These are phyloP conservation scores for Triplophysa siluroides DNA, from an alignment of 2,113 vertebrate genomes.

Conservation along the genomic window DNA sequence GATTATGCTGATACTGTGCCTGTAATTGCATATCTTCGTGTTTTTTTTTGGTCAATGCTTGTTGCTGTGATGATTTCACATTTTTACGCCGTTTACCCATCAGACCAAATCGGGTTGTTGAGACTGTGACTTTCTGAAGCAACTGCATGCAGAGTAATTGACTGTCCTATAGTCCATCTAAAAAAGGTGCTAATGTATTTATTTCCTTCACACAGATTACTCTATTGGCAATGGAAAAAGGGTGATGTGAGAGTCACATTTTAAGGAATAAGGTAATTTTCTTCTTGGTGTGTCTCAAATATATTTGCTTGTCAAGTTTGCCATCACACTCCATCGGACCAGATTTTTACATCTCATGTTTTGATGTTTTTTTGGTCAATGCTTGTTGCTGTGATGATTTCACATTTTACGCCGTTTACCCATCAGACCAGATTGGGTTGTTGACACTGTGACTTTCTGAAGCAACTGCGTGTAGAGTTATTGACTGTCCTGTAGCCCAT, in stretches of 20 bases:
- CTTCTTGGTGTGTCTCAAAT: too few species aligned
- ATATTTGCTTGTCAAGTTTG: too few species aligned
- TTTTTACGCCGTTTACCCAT: slow-evolving; percentile 66
- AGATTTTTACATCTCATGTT: too few species aligned
- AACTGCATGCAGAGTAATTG: not conserved
- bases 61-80: slow-evolving; percentile 35
- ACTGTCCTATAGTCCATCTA: too few species aligned
- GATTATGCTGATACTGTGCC: not conserved
- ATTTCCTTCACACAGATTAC: not conserved
- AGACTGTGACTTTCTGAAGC: slow-evolving; percentile 65
- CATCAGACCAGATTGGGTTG: slow-evolving; percentile 66
- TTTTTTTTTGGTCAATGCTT: not conserved
- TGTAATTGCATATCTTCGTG: not conserved
- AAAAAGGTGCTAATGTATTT: not conserved
- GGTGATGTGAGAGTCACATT: not conserved
- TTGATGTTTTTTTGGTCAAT: too few species aligned
- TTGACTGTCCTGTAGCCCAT: not conserved
- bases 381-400: slow-evolving; percentile 35
- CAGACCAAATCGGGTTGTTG: slow-evolving; percentile 67
- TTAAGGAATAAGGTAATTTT: not conserved
- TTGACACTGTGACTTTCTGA: slow-evolving; percentile 68
- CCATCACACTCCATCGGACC: too few species aligned
- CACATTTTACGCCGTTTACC: slow-evolving; percentile 69
- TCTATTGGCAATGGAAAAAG: not conserved
- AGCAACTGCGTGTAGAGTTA: slow-evolving; percentile 22